phyloP scores from a whole-genome alignment of 2,113 vertebrate species.

The Cavia aperea region DNA sequence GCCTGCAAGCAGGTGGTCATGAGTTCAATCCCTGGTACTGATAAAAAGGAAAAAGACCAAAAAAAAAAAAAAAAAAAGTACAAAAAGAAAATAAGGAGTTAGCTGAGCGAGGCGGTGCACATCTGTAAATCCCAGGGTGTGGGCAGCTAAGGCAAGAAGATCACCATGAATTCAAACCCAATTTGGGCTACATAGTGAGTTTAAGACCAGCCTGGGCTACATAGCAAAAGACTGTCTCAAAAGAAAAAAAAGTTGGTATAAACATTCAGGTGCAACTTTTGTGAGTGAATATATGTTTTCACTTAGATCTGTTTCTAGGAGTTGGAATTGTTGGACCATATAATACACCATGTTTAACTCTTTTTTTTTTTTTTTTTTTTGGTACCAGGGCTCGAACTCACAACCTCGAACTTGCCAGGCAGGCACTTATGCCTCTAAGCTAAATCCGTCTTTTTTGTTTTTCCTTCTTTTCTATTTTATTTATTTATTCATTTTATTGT shows the following conservation, averaged over 20 bases:
- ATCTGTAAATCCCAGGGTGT: not conserved
- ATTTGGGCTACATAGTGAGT: not conserved
- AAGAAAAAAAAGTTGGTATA: not conserved
- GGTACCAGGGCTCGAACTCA: too few relatives aligned
- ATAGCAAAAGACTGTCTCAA: not conserved
- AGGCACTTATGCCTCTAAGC: too few relatives aligned
- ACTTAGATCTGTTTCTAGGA: not conserved
- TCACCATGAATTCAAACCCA: not conserved
- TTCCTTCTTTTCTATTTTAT: too few relatives aligned
- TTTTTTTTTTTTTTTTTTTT: not conserved
- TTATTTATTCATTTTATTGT: too few relatives aligned
- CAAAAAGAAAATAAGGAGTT: not conserved
- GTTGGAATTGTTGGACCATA: not conserved
- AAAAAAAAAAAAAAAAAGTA: too few relatives aligned
- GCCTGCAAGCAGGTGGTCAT: too few relatives aligned
- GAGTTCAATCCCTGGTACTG: too few relatives aligned
- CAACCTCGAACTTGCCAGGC: too few relatives aligned
- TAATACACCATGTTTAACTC: not conserved
- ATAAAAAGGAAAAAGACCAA: too few relatives aligned
- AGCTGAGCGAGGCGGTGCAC: not conserved
- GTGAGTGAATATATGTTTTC: not conserved
- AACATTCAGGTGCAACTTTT: not conserved
- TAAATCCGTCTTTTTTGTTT: too few relatives aligned
- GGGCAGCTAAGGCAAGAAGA: not conserved
- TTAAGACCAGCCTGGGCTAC: not conserved